Conservation (phyloP, 2,888 invertebrate species). For the Epirrhoe tristata region DNA sequence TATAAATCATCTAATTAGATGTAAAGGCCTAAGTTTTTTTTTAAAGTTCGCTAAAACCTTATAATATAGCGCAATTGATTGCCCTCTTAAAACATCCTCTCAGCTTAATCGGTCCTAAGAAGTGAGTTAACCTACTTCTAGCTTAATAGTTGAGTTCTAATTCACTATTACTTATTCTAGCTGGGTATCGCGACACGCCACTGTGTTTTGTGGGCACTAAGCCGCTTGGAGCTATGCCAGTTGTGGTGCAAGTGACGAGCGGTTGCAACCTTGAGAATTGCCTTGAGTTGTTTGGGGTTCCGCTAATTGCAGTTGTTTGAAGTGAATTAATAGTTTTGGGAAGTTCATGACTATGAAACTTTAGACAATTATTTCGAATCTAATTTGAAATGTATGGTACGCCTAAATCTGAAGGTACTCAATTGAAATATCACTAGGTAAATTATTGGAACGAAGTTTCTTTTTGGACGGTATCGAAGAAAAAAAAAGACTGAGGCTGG, state of each 20-base stretch:
- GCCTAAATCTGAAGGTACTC: no score
- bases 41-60: no score
- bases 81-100: background rate
- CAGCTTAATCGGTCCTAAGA: constrained; percentile 7
- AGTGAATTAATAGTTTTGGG: background rate
- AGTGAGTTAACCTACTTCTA: constrained; percentile 5
- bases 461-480: no score
- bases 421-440: no score
- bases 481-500: no score
- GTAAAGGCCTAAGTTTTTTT: no score
- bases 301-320: constrained; percentile 1
- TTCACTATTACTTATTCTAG: constrained; percentile 63
- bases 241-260: constrained; percentile 50
- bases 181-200: constrained; percentile 61
- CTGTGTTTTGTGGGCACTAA: constrained; percentile 61
- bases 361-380: no score
- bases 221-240: constrained; percentile 61
- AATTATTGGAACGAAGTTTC: no score
- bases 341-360: background rate
- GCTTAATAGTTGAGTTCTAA: constrained; percentile 44
- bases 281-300: background rate
- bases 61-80: no score
- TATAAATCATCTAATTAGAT: no score
- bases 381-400: no score
- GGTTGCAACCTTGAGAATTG: constrained; percentile 27